Conservation (phyloP, 2,888 invertebrate genomes). For the Sipha maydis region DNA sequence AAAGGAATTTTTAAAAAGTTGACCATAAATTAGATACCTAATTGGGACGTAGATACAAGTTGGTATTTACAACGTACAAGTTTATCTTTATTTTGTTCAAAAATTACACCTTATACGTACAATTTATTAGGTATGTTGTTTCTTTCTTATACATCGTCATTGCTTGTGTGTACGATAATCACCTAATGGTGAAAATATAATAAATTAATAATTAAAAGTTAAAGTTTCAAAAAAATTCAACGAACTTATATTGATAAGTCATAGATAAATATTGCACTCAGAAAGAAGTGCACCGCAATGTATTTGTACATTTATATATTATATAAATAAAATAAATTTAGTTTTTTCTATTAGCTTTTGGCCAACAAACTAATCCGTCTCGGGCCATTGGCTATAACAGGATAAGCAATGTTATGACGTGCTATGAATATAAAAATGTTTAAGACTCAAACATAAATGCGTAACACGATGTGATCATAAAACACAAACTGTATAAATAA, state of each 20-base stretch:
- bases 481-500: constrained; percentile 24
- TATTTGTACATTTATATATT: not conserved
- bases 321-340: not conserved
- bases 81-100: too few relatives aligned
- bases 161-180: too few relatives aligned
- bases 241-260: not conserved
- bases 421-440: constrained; percentile 18
- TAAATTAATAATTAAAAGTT: too few relatives aligned
- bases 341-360: constrained; percentile 1
- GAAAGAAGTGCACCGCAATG: not conserved
- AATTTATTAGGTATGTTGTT: too few relatives aligned
- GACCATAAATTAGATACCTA: too few relatives aligned
- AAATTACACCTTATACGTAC: too few relatives aligned
- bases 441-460: constrained; percentile 14
- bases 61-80: too few relatives aligned
- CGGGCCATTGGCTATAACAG: not conserved
- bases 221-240: too few relatives aligned
- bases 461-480: constrained; percentile 20
- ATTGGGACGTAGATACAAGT: too few relatives aligned
- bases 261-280: not conserved
- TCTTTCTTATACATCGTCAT: too few relatives aligned
- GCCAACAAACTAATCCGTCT: not conserved
- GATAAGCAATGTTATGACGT: constrained; percentile 6
- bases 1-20: not conserved
- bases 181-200: too few relatives aligned